These are phyloP conservation scores for Toxotes chatareus DNA, from an alignment of 2,113 vertebrate genomes.

Conservation along the genomic window DNA sequence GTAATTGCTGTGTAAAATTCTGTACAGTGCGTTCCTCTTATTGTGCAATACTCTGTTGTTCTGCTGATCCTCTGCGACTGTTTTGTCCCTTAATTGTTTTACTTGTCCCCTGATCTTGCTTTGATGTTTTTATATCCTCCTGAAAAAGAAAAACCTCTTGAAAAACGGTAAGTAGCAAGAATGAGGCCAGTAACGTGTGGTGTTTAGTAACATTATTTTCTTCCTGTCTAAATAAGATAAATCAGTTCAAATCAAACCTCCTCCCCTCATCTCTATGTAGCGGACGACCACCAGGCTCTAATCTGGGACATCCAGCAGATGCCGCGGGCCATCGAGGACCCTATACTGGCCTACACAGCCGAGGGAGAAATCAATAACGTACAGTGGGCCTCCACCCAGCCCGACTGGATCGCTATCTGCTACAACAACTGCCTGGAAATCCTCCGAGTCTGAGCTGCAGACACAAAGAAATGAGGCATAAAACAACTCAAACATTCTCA, in stretches of 20 bases:
- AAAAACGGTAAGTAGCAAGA: neutral
- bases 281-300: constrained; percentile 98
- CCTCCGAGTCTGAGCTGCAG: constrained; percentile 60
- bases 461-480: neutral
- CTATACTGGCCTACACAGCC: constrained; percentile 97
- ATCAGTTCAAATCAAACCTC: constrained; percentile 35
- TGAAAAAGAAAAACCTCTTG: neutral
- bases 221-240: constrained; percentile 50
- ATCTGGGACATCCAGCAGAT: constrained; percentile 99
- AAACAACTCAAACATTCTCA: constrained; percentile 23
- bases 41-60: too few relatives aligned
- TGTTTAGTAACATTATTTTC: constrained; percentile 28
- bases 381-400: constrained; percentile 99
- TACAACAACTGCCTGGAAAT: constrained; percentile 99
- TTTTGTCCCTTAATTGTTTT: neutral
- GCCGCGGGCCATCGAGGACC: constrained; percentile 98
- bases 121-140: neutral
- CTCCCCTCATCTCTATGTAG: constrained; percentile 75
- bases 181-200: neutral
- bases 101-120: too few relatives aligned
- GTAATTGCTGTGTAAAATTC: neutral
- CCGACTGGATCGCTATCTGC: constrained; percentile 99
- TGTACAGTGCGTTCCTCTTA: neutral
- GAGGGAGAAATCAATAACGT: constrained; percentile 99
- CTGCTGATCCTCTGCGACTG: too few relatives aligned